Evolutionary conservation across 1,140 invertebrate species (phyloP).

Genomic region (Probaryconus sp.): DNA sequence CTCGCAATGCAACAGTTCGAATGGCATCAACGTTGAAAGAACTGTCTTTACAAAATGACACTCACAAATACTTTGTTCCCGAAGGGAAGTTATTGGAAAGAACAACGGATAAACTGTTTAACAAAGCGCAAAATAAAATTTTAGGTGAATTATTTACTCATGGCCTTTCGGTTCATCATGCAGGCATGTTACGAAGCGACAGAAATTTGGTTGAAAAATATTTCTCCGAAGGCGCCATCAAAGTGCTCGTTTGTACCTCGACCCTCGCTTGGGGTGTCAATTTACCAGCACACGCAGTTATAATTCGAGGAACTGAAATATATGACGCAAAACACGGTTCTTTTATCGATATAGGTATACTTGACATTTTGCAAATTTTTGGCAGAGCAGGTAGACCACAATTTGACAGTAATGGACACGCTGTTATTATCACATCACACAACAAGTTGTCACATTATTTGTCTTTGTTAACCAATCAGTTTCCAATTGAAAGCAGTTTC

Average conservation of each 20-base stretch:
- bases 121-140: conserved; percentile 86
- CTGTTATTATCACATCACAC: conserved; percentile 96
- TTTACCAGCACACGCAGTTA: conserved; percentile 97
- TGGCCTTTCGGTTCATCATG: conserved; percentile 98
- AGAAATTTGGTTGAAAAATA: conserved; percentile 92
- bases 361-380: conserved; percentile 99
- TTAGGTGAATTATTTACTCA: conserved; percentile 89
- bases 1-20: conserved; percentile 94
- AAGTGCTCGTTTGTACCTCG: conserved; percentile 97
- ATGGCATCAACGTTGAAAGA: conserved; percentile 90
- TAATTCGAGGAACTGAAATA: conserved; percentile 98
- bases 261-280: conserved; percentile 99
- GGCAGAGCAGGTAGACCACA: conserved; percentile 98
- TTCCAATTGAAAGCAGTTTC: conserved; percentile 99
- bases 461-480: conserved; percentile 95
- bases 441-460: conserved; percentile 97
- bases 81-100: conserved; percentile 79
- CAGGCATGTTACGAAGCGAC: conserved; percentile 93
- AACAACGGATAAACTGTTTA: conserved; percentile 82
- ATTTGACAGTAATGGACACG: conserved; percentile 93
- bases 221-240: conserved; percentile 92
- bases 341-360: conserved; percentile 96
- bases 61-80: conserved; percentile 84
- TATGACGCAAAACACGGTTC: conserved; percentile 97
- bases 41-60: conserved; percentile 85